These are phyloP conservation scores for Callorhinus ursinus DNA, from an alignment of 2,113 vertebrate genomes.

Conservation along the genomic window DNA sequence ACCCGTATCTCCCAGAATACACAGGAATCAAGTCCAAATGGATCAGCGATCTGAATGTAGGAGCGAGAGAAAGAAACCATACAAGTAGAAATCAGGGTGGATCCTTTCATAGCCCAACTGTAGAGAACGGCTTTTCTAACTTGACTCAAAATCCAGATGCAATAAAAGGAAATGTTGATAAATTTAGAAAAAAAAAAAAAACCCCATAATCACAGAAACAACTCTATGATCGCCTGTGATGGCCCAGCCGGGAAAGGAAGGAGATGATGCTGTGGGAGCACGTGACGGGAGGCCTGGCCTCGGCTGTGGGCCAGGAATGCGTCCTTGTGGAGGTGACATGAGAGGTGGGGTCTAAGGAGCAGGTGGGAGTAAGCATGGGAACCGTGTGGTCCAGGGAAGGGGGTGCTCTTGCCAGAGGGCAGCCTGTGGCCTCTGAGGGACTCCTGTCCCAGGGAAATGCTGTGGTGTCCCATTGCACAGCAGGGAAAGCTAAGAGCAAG, in stretches of 20 bases:
- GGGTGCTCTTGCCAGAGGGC: not conserved
- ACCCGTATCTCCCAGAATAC: not conserved
- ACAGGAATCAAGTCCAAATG: not conserved
- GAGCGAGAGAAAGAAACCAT: not conserved
- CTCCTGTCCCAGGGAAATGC: no score
- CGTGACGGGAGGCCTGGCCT: not conserved
- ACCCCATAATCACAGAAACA: no score
- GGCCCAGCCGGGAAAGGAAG: not conserved
- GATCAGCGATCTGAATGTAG: not conserved
- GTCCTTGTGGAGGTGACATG: not conserved
- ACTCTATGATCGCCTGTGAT: accelerated
- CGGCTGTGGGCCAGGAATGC: not conserved
- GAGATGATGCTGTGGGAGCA: not conserved
- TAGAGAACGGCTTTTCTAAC: not conserved
- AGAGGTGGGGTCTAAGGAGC: not conserved
- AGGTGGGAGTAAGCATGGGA: not conserved
- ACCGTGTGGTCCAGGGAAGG: not conserved
- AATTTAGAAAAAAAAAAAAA: not conserved
- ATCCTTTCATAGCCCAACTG: not conserved
- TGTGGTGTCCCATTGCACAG: not conserved
- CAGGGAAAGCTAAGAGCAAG: not conserved
- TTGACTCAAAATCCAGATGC: not conserved
- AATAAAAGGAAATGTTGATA: not conserved
- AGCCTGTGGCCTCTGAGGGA: not conserved
- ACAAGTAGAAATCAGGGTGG: not conserved